A percentile compares a stretch with the other conserved stretches of the same genome.
These are phyloP conservation scores for Catocala fraxini DNA, from an alignment of 2,888 invertebrate genomes.

Conservation along the genomic window DNA sequence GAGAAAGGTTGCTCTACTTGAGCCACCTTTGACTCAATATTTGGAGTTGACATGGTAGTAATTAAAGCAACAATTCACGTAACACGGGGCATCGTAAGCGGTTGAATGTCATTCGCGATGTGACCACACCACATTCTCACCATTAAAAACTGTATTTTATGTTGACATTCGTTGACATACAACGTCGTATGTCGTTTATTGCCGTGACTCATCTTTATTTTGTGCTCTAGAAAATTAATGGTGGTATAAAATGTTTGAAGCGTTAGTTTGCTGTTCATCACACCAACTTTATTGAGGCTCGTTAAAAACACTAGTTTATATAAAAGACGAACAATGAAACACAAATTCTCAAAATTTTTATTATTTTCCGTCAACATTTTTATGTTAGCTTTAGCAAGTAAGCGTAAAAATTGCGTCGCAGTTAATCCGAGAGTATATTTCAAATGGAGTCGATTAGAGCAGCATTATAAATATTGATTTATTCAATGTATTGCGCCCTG, in stretches of 20 bases:
- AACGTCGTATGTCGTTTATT: slow-evolving; percentile 51
- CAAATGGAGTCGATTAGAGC: slow-evolving; percentile 15
- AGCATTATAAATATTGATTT: slow-evolving; percentile 35
- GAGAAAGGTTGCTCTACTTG: slow-evolving; percentile 63
- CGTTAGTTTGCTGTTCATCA: slow-evolving; percentile 37
- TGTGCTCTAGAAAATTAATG: slow-evolving; percentile 41
- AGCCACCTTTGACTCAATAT: slow-evolving; percentile 76
- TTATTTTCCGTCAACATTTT: background rate
- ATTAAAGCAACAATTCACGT: slow-evolving; percentile 70
- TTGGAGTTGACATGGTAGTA: slow-evolving; percentile 64
- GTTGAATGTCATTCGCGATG: slow-evolving; percentile 51
- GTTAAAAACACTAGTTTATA: slow-evolving; percentile 17
- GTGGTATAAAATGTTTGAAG: slow-evolving; percentile 33
- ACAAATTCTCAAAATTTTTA: background rate
- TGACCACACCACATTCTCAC: slow-evolving; percentile 65
- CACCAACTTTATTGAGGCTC: slow-evolving; percentile 35
- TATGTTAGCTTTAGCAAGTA: slow-evolving; percentile 11
- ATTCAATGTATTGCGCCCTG: slow-evolving; percentile 22
- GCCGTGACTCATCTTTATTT: slow-evolving; percentile 65
- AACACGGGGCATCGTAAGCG: slow-evolving; percentile 49
- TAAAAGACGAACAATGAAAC: slow-evolving; percentile 2
- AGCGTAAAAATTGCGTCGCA: background rate
- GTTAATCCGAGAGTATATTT: slow-evolving; percentile 2
- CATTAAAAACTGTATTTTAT: slow-evolving; percentile 70
- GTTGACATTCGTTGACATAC: slow-evolving; percentile 48